Conservation (phyloP, 2,888 invertebrate genomes). For the Apamea monoglypha region DNA sequence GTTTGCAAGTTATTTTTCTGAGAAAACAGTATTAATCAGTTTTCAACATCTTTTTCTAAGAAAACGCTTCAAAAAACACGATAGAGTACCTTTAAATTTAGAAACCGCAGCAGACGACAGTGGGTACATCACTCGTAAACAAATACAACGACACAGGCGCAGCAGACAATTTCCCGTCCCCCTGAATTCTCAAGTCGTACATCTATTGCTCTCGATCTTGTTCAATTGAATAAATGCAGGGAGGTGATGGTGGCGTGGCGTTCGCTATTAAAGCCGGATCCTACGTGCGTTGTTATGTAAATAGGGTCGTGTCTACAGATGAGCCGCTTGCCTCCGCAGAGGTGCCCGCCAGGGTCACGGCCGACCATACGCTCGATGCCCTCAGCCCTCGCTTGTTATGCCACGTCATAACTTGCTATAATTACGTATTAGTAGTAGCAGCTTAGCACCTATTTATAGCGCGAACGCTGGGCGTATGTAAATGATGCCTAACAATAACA, state of each 20-base stretch:
- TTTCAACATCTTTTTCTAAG: neutral
- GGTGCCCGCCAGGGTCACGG: slow-evolving; percentile 72
- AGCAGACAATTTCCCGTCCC: slow-evolving; percentile 62
- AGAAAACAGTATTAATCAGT: neutral
- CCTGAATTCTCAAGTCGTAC: slow-evolving; percentile 78
- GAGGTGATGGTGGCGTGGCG: slow-evolving; percentile 73
- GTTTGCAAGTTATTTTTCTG: neutral
- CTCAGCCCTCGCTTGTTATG: slow-evolving; percentile 65
- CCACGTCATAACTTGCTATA: slow-evolving; percentile 65
- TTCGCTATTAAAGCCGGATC: slow-evolving; percentile 75
- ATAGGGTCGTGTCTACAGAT: slow-evolving; percentile 72
- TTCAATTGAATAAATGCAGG: slow-evolving; percentile 87
- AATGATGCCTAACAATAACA: slow-evolving; percentile 53
- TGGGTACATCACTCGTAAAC: slow-evolving; percentile 44
- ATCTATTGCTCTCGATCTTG: slow-evolving; percentile 83
- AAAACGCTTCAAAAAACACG: slow-evolving; percentile 12
- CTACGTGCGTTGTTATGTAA: slow-evolving; percentile 83
- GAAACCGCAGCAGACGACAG: slow-evolving; percentile 36
- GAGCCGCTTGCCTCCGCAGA: slow-evolving; percentile 64
- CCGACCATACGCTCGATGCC: slow-evolving; percentile 71
- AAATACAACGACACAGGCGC: slow-evolving; percentile 48
- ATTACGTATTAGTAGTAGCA: slow-evolving; percentile 60
- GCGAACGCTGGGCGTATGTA: slow-evolving; percentile 43
- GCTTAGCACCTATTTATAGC: slow-evolving; percentile 56
- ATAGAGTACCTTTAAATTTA: neutral